These are phyloP conservation scores for Netelia fuscicornis DNA, from an alignment of 2,888 invertebrate species.

Conservation along the genomic window DNA sequence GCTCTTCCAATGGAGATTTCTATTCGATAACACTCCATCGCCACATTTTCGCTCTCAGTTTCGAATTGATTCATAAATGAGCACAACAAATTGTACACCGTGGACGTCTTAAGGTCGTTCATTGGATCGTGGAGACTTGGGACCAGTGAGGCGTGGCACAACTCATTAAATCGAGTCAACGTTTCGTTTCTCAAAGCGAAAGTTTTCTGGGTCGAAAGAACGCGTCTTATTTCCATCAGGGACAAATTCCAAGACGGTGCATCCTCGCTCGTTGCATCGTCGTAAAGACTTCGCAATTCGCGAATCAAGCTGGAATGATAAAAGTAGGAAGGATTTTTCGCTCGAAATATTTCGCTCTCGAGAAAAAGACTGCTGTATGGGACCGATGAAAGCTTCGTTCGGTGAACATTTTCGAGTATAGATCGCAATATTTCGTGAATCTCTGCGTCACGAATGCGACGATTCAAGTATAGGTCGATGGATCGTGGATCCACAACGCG, in stretches of 20 bases:
- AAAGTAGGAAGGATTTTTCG: constrained; percentile 73
- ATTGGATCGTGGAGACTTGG: constrained; percentile 36
- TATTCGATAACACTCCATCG: constrained; percentile 33
- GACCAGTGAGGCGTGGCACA: constrained; percentile 68
- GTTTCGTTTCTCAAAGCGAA: constrained; percentile 47
- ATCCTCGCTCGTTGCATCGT: background rate
- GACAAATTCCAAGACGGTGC: constrained; percentile 74
- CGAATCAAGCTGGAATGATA: constrained; percentile 69
- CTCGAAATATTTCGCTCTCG: constrained; percentile 73
- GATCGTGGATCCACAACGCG: background rate
- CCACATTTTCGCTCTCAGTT: constrained; percentile 69
- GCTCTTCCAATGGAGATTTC: background rate
- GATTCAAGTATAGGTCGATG: constrained; percentile 71
- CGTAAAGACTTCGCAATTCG: constrained; percentile 72
- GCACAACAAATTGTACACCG: constrained; percentile 73
- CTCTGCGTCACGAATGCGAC: constrained; percentile 64
- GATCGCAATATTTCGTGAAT: constrained; percentile 73
- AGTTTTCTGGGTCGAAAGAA: constrained; percentile 69
- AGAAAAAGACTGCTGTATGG: constrained; percentile 71
- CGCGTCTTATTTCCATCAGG: constrained; percentile 71
- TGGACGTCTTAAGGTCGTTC: constrained; percentile 57
- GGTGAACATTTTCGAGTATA: constrained; percentile 64
- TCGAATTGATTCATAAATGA: constrained; percentile 75
- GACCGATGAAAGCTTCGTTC: constrained; percentile 44
- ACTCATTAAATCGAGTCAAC: constrained; percentile 64